Percentiles rank a stretch among this genome's conserved stretches.
phyloP scores from a whole-genome alignment of 2,888 invertebrate genomes.

The Atherix ibis region DNA sequence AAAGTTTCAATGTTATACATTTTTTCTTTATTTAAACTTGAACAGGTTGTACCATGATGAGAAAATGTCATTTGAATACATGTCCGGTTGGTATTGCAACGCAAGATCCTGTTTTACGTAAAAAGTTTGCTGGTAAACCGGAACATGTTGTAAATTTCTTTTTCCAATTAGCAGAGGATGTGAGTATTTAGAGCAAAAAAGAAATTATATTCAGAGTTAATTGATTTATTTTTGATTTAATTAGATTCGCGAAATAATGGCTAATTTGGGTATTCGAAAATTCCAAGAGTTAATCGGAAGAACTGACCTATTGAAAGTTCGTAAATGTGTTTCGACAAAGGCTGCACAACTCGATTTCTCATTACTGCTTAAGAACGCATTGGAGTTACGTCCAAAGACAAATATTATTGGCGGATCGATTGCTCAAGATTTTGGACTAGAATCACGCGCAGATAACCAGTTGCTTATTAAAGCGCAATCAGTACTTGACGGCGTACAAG shows the following conservation, averaged over 20 bases:
- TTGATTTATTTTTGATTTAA: slow-evolving; percentile 3
- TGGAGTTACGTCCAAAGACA: slow-evolving; percentile 75
- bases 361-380: slow-evolving; percentile 73
- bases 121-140: slow-evolving; percentile 94
- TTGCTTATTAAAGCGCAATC: slow-evolving; percentile 54
- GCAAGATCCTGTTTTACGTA: slow-evolving; percentile 86
- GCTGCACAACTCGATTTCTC: slow-evolving; percentile 73
- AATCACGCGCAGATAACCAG: slow-evolving; percentile 73
- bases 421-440: slow-evolving; percentile 68
- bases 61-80: slow-evolving; percentile 97
- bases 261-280: slow-evolving; percentile 70
- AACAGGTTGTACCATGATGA: slow-evolving; percentile 98
- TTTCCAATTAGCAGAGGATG: slow-evolving; percentile 96
- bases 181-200: slow-evolving; percentile 31
- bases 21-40: too few species aligned
- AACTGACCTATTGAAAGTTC: slow-evolving; percentile 70
- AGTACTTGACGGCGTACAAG: slow-evolving; percentile 57
- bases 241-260: slow-evolving; percentile 82
- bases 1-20: neutral
- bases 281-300: slow-evolving; percentile 87
- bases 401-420: slow-evolving; percentile 83
- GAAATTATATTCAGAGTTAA: too few species aligned
- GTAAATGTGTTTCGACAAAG: slow-evolving; percentile 58
- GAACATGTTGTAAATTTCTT: slow-evolving; percentile 96
- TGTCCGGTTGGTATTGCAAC: slow-evolving; percentile 99